Percentiles rank a stretch among this genome's conserved stretches.
phyloP scores from a whole-genome alignment of 2,797 vertebrate genomes.

The Pseudochirops cupreus region DNA sequence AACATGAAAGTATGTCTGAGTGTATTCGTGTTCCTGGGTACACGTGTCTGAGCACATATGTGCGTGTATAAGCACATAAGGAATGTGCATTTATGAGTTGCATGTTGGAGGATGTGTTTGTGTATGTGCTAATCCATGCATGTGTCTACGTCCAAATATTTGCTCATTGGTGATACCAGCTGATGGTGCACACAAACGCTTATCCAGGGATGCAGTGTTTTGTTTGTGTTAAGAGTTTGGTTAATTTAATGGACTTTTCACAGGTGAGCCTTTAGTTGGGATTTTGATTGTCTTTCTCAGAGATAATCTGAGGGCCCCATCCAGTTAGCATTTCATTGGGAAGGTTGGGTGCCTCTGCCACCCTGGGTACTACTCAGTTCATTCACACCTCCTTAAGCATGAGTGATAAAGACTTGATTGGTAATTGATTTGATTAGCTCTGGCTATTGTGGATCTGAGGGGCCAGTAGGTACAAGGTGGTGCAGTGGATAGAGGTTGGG shows the following conservation, averaged over 20 bases:
- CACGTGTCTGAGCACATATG: background rate
- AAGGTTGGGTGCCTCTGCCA: background rate
- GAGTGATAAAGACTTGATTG: background rate
- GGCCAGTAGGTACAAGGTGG: background rate
- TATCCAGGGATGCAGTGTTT: background rate
- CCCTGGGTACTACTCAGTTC: background rate
- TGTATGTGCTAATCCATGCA: background rate
- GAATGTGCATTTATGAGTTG: background rate
- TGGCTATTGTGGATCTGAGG: background rate
- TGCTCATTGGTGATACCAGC: background rate
- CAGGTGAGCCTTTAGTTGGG: background rate
- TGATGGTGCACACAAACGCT: background rate
- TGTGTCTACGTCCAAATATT: background rate
- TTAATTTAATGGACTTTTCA: background rate
- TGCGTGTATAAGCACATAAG: too few relatives aligned
- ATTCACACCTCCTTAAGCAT: background rate
- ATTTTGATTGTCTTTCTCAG: background rate
- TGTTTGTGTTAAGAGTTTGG: background rate
- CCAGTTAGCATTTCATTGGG: background rate
- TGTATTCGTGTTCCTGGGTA: background rate
- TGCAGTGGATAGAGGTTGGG: background rate
- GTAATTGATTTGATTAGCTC: background rate
- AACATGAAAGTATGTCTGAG: background rate
- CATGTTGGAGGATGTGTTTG: too few relatives aligned
- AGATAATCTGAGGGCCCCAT: background rate